Percentiles rank a stretch among this genome's conserved stretches.
These are phyloP conservation scores for Bryconaethiops microstoma DNA, from an alignment of 2,797 vertebrate species.

Conservation along the genomic window DNA sequence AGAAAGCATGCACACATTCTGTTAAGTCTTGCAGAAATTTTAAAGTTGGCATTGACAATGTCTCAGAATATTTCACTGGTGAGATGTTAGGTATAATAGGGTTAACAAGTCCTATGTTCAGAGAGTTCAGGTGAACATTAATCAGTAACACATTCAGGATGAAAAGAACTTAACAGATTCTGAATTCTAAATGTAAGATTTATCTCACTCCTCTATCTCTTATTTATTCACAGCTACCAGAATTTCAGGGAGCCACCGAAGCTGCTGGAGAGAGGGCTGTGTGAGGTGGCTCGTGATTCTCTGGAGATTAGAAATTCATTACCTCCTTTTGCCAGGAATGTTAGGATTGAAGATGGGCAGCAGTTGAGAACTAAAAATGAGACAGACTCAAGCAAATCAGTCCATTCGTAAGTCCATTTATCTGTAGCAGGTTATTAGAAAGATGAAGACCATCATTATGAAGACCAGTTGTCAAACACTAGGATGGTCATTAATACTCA, in stretches of 20 bases:
- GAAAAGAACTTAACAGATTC: background rate
- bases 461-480: background rate
- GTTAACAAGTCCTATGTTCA: too few relatives aligned
- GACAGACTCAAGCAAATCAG: background rate
- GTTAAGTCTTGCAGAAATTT: too few relatives aligned
- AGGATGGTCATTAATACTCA: background rate
- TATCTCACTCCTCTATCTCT: background rate
- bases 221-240: constrained; percentile 69
- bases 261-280: constrained; percentile 59
- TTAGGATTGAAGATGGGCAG: constrained; percentile 18
- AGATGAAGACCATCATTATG: background rate
- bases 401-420: constrained; percentile 67
- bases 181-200: background rate
- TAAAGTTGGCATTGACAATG: too few relatives aligned
- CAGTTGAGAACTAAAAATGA: constrained; percentile 24
- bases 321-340: background rate
- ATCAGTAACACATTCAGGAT: background rate
- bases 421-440: background rate
- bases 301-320: constrained; percentile 42
- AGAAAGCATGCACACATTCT: too few relatives aligned
- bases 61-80: too few relatives aligned
- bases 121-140: too few relatives aligned
- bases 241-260: constrained; percentile 75
- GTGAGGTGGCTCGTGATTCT: constrained; percentile 25
- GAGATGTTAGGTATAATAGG: too few relatives aligned